Base-by-base conservation (phyloP, 2,888 invertebrate genomes). In the Hemaris fuciformis region DNA sequence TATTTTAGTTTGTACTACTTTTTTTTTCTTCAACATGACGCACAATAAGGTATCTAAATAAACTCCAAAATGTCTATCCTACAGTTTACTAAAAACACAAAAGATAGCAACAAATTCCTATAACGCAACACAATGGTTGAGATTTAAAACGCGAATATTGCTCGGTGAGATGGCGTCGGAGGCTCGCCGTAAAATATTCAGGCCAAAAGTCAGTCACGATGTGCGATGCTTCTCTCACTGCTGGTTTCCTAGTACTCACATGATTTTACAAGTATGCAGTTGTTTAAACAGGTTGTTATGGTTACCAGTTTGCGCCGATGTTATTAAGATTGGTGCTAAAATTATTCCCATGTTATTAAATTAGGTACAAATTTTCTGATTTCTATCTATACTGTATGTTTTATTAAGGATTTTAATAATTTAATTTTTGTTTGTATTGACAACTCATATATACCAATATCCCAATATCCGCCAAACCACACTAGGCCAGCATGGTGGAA, bases 201-300 rank as follows among this genome's bases (percentile, higher is more conserved):
- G 88, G 88, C 82, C 89, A 89, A 88, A 87, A 88, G 89, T 89
- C 89, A 90, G 89, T 88, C 89, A 90, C 89, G 89, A 88, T 71
- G 72, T 69, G 72, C 68, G 71, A 71, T 75, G 73, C 72, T 81
- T 77, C 77, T 83, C 76, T 79, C 72, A 79, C 75, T 79, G 71
- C 69, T 80, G 74, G 70, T 70, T 70, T 64, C 76, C 72, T 76
- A 63, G 74, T 79, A 79, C 71, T 68, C 72, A 67, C 70, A 65
- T 72, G 66, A 46, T 38, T 62, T 43, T 41, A 43, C 34, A 56
- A 61, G 56, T 61, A 60, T 60, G 31, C 38, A 57, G 41, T 57
- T 57, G 38, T 57, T 13, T 57, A 34, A 48, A 22, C 22, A 1
- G 22, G 34, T 15, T 5, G 13, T 13, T 41, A 48, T 20, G 15